These are phyloP conservation scores for Borostomias antarcticus DNA, from an alignment of 2,797 vertebrate genomes.

Conservation along the genomic window DNA sequence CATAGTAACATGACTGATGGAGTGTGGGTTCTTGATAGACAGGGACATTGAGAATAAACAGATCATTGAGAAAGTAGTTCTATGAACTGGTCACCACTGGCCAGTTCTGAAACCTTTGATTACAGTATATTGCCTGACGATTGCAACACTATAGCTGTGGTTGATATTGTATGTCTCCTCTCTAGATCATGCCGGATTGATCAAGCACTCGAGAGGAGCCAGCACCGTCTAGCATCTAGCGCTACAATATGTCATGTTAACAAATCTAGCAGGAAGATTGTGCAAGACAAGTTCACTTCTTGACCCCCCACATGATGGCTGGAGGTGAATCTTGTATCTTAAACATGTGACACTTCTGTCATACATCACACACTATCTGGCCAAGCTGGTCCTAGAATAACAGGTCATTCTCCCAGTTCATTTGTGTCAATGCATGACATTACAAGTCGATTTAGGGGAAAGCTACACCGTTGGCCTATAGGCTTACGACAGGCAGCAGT, in stretches of 20 bases:
- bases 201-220: not conserved
- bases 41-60: not conserved
- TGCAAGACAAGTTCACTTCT: not conserved
- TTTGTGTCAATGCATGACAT: constrained; percentile 22
- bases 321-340: constrained; percentile 18
- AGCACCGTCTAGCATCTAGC: constrained; percentile 11
- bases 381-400: constrained; percentile 31
- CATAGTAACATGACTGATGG: not conserved
- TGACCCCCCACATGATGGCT: constrained; percentile 20
- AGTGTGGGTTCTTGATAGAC: not conserved
- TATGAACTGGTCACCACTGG: not conserved
- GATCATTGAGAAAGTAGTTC: not conserved
- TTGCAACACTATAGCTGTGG: not conserved
- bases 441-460: constrained; percentile 43
- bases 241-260: no score
- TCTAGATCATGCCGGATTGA: constrained; percentile 12
- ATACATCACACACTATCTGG: constrained; percentile 39
- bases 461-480: constrained; percentile 30
- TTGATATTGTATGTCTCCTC: not conserved
- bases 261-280: no score
- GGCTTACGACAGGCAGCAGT: constrained; percentile 34
- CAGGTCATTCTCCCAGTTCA: constrained; percentile 24
- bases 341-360: constrained; percentile 4
- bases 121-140: not conserved
- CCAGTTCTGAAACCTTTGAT: not conserved